A percentile compares a stretch with the other conserved stretches of the same genome.
Conservation (phyloP, 2,888 invertebrate genomes). For the Rhagonycha lutea region DNA sequence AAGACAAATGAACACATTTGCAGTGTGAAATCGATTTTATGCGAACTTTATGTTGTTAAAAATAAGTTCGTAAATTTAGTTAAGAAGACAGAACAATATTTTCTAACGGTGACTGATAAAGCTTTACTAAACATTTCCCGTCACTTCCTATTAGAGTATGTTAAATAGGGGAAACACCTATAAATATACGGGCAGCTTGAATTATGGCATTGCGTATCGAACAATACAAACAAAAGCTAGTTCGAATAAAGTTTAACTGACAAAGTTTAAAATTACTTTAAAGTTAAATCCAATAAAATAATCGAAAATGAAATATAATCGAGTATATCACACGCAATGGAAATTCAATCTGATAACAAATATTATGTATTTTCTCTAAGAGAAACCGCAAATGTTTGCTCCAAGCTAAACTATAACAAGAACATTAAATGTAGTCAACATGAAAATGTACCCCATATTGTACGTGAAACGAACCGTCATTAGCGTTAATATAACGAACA, state of each 20-base stretch:
- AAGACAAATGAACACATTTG: conserved; percentile 26
- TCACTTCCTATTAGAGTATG: conserved; percentile 34
- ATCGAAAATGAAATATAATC: conserved; percentile 22
- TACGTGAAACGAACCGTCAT: conserved; percentile 10
- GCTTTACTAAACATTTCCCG: conserved; percentile 39
- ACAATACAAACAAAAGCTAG: background rate
- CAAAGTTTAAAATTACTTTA: background rate
- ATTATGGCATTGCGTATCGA: background rate
- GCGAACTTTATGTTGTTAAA: background rate
- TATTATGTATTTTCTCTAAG: conserved; percentile 17
- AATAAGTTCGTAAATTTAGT: background rate
- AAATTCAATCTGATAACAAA: conserved; percentile 21
- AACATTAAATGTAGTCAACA: conserved; percentile 19
- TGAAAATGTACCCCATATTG: conserved; percentile 15
- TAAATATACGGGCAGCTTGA: background rate
- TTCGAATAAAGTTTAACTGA: background rate
- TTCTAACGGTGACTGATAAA: conserved; percentile 48
- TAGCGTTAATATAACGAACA: conserved; percentile 19
- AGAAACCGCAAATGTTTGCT: conserved; percentile 13
- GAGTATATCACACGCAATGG: conserved; percentile 24
- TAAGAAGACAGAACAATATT: conserved; percentile 36
- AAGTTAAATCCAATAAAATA: conserved; percentile 7
- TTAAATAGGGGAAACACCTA: background rate
- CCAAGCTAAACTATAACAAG: conserved; percentile 8
- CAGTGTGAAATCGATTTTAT: background rate